A percentile compares a stretch with the other conserved stretches of the same genome.
Conservation (phyloP, 2,113 vertebrate genomes). For the Thryonomys swinderianus region DNA sequence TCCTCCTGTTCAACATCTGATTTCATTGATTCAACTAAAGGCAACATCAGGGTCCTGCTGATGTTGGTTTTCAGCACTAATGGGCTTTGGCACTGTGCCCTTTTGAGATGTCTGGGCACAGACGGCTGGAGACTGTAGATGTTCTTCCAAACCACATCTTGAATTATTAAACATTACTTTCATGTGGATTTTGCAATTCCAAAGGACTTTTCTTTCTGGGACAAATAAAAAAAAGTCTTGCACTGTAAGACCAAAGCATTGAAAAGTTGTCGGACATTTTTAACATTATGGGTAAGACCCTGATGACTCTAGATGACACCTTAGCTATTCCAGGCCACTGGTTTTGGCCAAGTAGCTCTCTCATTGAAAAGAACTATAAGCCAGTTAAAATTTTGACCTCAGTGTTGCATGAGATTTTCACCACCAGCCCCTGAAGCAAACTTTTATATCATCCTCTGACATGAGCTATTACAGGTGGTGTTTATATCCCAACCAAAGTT, state of each 20-base stretch:
- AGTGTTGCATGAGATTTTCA: neutral
- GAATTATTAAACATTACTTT: conserved; percentile 63
- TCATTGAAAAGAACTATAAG: neutral
- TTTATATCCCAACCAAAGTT: conserved; percentile 32
- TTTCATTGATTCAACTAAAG: neutral
- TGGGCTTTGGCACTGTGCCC: neutral
- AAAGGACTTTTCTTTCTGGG: neutral
- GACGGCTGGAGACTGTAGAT: neutral
- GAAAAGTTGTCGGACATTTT: neutral
- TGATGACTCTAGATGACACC: neutral
- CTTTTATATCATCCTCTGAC: neutral
- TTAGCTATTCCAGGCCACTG: neutral
- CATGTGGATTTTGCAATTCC: conserved; percentile 26
- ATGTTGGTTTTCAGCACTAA: conserved; percentile 27
- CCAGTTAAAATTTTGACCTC: neutral
- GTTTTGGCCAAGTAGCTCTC: neutral
- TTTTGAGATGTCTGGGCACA: neutral
- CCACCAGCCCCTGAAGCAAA: neutral
- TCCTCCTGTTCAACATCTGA: neutral
- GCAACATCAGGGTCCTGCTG: neutral
- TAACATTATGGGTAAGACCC: neutral
- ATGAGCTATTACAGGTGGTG: neutral
- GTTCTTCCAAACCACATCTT: conserved; percentile 34
- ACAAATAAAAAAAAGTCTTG: conserved; percentile 7
- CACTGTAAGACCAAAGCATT: neutral